These are phyloP conservation scores for Campylomormyrus tamandua DNA, from an alignment of 2,113 vertebrate species.

Conservation along the genomic window DNA sequence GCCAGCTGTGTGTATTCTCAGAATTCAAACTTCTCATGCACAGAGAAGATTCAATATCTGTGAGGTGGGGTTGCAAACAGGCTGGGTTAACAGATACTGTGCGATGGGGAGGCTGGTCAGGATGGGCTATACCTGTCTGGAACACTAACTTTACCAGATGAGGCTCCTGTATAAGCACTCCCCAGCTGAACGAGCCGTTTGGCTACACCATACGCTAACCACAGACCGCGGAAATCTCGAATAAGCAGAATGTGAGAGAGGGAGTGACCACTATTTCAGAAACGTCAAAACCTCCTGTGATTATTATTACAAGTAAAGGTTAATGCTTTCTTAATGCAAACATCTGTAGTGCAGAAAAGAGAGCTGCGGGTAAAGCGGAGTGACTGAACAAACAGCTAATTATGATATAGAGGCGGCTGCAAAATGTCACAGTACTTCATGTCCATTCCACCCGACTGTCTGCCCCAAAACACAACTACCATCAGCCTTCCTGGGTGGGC, in stretches of 20 bases:
- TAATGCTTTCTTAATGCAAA: background rate
- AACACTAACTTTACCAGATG: background rate
- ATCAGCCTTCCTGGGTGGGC: background rate
- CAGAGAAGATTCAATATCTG: slow-evolving; percentile 49
- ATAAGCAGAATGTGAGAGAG: background rate
- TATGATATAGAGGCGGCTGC: background rate
- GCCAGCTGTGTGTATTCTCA: slow-evolving; percentile 35
- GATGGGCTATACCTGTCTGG: background rate
- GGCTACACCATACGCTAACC: background rate
- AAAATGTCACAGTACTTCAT: background rate
- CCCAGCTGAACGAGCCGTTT: background rate
- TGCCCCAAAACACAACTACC: background rate
- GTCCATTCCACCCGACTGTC: background rate
- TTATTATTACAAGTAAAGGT: background rate
- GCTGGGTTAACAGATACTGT: slow-evolving; percentile 16
- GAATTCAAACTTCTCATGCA: slow-evolving; percentile 52
- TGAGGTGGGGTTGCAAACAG: slow-evolving; percentile 49
- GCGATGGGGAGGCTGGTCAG: background rate
- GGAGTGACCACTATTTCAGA: background rate
- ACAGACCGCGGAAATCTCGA: background rate
- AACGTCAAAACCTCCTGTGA: background rate
- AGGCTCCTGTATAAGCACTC: background rate
- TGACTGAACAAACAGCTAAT: background rate
- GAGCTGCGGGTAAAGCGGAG: background rate
- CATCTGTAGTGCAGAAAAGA: background rate